Evolutionary conservation across 2,888 invertebrate species (phyloP).

Genomic region (Volucella inflata): DNA sequence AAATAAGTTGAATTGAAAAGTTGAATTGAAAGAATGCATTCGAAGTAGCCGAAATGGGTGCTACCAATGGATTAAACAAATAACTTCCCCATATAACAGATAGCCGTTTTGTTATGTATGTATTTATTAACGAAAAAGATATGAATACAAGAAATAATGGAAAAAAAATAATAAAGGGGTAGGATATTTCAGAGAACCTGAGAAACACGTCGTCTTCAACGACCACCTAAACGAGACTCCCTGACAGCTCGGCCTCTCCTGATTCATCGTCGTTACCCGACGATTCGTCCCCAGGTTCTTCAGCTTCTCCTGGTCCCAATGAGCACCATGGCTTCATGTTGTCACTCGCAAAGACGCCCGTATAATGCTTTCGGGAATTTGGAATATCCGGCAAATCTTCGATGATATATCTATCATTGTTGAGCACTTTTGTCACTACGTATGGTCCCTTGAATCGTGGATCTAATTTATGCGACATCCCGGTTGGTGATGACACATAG

Average conservation of each 20-base stretch:
- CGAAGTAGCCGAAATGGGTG: too few relatives aligned
- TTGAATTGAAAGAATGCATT: too few relatives aligned
- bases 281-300: constrained; percentile 5
- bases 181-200: too few relatives aligned
- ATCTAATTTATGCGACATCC: constrained; percentile 7
- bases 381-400: constrained; percentile 69
- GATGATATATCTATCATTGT: constrained; percentile 72
- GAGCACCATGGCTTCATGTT: constrained; percentile 66
- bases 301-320: constrained; percentile 8
- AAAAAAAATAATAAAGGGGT: too few relatives aligned
- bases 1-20: too few relatives aligned
- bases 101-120: too few relatives aligned
- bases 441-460: background rate
- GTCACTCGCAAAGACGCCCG: constrained; percentile 68
- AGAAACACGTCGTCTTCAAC: too few relatives aligned
- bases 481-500: background rate
- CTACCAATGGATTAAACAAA: too few relatives aligned
- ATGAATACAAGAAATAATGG: too few relatives aligned
- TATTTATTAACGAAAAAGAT: too few relatives aligned
- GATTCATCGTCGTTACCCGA: constrained; percentile 9
- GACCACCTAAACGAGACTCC: too few relatives aligned
- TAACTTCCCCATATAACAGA: too few relatives aligned
- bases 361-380: constrained; percentile 61
- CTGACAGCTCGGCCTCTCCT: constrained; percentile 23
- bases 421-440: background rate